These are phyloP conservation scores for Picathartes gymnocephalus DNA, from an alignment of 2,113 vertebrate species.

Conservation along the genomic window DNA sequence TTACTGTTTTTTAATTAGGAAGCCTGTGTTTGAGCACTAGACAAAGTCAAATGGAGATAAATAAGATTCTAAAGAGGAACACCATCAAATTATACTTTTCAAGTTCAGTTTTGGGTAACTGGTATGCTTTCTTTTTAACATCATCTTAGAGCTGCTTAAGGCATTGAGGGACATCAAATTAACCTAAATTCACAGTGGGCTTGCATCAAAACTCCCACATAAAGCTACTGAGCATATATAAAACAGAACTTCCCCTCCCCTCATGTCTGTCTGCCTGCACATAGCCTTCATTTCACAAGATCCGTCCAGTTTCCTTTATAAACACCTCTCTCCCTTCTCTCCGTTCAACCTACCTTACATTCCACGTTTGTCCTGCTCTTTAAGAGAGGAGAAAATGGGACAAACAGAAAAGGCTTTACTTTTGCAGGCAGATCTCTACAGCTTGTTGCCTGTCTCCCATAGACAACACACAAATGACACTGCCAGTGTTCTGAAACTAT, in stretches of 20 bases:
- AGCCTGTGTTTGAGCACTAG: neutral
- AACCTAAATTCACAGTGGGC: neutral
- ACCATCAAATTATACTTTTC: neutral
- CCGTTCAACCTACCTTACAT: neutral
- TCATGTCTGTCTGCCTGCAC: neutral
- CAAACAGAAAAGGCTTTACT: neutral
- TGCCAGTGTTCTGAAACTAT: neutral
- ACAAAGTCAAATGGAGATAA: neutral
- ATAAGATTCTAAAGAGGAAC: neutral
- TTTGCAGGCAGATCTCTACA: neutral
- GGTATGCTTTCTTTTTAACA: neutral
- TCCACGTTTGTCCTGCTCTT: neutral
- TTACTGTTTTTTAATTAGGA: neutral
- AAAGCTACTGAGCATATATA: neutral
- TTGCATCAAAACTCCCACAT: neutral
- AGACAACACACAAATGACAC: neutral
- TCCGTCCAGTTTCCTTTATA: neutral
- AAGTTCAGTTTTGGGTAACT: neutral
- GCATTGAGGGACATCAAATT: neutral
- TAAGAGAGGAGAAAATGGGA: neutral
- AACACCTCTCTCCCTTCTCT: neutral
- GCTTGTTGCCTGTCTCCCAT: neutral
- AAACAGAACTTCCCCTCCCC: neutral
- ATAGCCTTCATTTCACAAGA: neutral
- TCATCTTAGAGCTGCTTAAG: neutral